phyloP scores from a whole-genome alignment of 1,140 invertebrate genomes.

The Eulimnadia texana region DNA sequence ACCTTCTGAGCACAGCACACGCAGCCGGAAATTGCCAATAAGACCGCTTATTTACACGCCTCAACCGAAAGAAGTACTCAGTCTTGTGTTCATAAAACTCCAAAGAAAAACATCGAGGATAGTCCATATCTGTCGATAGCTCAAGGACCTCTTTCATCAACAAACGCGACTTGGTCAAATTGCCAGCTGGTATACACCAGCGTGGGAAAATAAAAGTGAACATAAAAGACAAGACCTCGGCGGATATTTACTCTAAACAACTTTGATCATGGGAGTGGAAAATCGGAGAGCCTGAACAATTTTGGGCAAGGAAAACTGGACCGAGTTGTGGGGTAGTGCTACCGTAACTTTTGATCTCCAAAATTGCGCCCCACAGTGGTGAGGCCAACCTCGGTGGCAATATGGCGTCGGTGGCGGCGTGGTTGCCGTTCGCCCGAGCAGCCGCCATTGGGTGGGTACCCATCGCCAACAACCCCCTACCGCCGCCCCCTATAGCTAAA shows the following conservation, averaged over 20 bases:
- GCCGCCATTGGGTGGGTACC: constrained; percentile 97
- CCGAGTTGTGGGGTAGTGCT: background rate
- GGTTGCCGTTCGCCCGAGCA: constrained; percentile 97
- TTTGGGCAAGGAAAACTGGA: background rate
- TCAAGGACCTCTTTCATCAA: no score
- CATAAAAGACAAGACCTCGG: no score
- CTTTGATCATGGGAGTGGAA: background rate
- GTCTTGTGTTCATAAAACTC: no score
- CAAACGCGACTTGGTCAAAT: no score
- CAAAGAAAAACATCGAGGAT: no score
- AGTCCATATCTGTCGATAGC: no score
- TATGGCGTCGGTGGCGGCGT: constrained; percentile 99
- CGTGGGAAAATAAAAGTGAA: no score
- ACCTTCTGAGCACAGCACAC: background rate
- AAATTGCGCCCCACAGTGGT: background rate
- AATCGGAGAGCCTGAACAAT: background rate
- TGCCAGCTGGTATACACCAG: no score
- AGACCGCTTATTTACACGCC: background rate
- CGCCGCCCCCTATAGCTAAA: constrained; percentile 78
- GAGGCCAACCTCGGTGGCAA: constrained; percentile 23
- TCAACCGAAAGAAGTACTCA: background rate
- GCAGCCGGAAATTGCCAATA: background rate
- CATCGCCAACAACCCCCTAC: constrained; percentile 76
- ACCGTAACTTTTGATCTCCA: background rate
- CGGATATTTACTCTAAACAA: no score